A percentile compares a stretch with the other conserved stretches of the same genome.
Evolutionary conservation across 2,113 vertebrate genomes (phyloP).

Genomic region (Phyllopteryx taeniolatus): DNA sequence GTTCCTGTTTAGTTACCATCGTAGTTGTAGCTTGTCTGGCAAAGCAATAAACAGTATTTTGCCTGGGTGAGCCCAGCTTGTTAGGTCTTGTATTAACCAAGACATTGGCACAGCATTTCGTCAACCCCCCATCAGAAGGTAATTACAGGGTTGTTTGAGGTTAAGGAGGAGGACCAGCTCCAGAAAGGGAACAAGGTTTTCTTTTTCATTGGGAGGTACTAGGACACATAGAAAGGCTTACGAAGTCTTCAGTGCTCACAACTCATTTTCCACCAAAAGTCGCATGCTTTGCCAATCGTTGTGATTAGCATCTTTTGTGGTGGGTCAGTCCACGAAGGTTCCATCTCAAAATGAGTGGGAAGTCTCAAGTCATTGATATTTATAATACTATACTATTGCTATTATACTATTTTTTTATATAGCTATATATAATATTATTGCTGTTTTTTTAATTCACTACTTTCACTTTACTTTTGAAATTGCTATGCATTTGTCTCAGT

Average conservation of each 20-base stretch:
- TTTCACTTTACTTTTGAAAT: not conserved
- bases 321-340: not conserved
- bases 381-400: too few species aligned
- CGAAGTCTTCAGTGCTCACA: not conserved
- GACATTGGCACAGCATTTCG: constrained; percentile 36
- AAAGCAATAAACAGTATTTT: not conserved
- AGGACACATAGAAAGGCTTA: constrained; percentile 24
- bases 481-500: constrained; percentile 28
- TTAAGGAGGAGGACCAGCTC: constrained; percentile 39
- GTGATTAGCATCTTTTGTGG: too few species aligned
- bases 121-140: constrained; percentile 30
- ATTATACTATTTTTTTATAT: too few species aligned
- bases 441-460: not conserved
- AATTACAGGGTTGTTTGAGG: constrained; percentile 55
- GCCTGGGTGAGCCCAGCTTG: constrained; percentile 10
- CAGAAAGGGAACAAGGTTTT: constrained; percentile 46
- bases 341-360: not conserved
- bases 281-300: not conserved
- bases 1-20: constrained; percentile 19
- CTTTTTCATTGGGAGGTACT: constrained; percentile 49
- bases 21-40: constrained; percentile 16
- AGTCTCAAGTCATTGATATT: not conserved
- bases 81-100: constrained; percentile 22
- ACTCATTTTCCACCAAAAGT: not conserved
- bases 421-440: not conserved